phyloP scores from a whole-genome alignment of 2,113 vertebrate genomes.

The Aptenodytes patagonicus region DNA sequence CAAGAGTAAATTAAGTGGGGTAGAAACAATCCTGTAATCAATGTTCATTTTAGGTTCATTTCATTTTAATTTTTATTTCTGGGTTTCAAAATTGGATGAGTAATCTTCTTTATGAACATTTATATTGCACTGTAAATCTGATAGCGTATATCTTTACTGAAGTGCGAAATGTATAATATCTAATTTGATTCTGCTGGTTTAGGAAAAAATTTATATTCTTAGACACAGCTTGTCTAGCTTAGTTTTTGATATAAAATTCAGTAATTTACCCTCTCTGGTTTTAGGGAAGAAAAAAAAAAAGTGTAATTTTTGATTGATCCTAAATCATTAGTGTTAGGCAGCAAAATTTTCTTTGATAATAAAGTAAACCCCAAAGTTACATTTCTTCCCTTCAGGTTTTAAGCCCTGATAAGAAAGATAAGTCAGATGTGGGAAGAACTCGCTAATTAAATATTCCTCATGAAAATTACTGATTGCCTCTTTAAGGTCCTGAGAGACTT shows the following conservation, averaged over 20 bases:
- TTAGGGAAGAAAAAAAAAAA: not conserved
- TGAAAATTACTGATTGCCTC: not conserved
- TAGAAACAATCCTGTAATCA: not conserved
- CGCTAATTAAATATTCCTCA: not conserved
- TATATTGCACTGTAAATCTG: not conserved
- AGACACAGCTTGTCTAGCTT: not conserved
- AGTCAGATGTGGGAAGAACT: not conserved
- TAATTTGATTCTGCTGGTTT: not conserved
- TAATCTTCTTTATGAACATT: not conserved
- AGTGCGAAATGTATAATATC: not conserved
- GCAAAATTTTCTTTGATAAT: not conserved
- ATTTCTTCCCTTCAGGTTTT: not conserved
- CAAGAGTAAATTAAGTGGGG: not conserved
- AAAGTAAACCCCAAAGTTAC: not conserved
- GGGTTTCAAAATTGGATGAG: not conserved
- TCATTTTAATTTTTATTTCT: constrained; percentile 8
- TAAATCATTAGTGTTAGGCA: not conserved
- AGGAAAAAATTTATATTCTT: not conserved
- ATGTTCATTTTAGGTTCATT: not conserved
- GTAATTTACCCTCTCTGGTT: not conserved
- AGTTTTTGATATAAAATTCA: not conserved
- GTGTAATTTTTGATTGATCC: not conserved
- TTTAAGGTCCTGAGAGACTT: not conserved
- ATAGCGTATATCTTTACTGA: not conserved
- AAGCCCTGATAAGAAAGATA: not conserved